A percentile compares a stretch with the other conserved stretches of the same genome.
Conservation (phyloP, 1,140 invertebrate genomes). For the Archivesica marissinica region DNA sequence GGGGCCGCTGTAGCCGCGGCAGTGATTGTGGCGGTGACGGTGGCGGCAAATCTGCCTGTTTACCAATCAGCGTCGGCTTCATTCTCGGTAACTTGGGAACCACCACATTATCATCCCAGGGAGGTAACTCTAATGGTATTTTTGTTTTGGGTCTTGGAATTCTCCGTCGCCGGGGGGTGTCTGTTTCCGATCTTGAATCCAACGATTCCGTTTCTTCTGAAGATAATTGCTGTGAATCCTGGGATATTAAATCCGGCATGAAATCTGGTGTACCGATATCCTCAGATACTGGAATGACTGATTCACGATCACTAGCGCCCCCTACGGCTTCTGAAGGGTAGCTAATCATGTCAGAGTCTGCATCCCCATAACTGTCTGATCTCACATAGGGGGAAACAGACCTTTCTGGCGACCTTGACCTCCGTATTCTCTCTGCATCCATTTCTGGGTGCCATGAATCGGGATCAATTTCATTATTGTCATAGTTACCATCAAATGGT, state of each 20-base stretch:
- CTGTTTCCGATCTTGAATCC: conserved; percentile 20
- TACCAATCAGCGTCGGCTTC: conserved; percentile 60
- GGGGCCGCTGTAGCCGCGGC: conserved; percentile 2
- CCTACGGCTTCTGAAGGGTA: conserved; percentile 26
- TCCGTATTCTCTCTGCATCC: conserved; percentile 48
- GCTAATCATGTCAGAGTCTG: conserved; percentile 28
- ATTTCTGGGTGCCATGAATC: conserved; percentile 54
- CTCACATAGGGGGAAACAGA: conserved; percentile 39
- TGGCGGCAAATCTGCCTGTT: conserved; percentile 52
- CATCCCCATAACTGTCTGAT: conserved; percentile 6
- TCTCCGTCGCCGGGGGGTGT: not conserved
- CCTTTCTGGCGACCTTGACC: conserved; percentile 54
- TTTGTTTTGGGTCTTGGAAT: conserved; percentile 54
- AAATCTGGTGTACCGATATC: not conserved
- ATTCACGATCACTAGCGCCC: not conserved
- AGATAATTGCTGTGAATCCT: conserved; percentile 25
- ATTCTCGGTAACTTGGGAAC: conserved; percentile 36
- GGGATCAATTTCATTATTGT: conserved; percentile 14
- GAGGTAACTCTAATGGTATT: conserved; percentile 53
- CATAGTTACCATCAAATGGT: conserved; percentile 22
- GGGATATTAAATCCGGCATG: conserved; percentile 12
- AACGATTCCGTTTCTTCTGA: conserved; percentile 33
- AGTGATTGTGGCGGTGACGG: conserved; percentile 17
- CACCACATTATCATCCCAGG: conserved; percentile 62
- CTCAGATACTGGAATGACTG: conserved; percentile 40